These are phyloP conservation scores for Porites cylindrica DNA, from an alignment of 92 coral and sea anemone genomes.

Conservation along the genomic window DNA sequence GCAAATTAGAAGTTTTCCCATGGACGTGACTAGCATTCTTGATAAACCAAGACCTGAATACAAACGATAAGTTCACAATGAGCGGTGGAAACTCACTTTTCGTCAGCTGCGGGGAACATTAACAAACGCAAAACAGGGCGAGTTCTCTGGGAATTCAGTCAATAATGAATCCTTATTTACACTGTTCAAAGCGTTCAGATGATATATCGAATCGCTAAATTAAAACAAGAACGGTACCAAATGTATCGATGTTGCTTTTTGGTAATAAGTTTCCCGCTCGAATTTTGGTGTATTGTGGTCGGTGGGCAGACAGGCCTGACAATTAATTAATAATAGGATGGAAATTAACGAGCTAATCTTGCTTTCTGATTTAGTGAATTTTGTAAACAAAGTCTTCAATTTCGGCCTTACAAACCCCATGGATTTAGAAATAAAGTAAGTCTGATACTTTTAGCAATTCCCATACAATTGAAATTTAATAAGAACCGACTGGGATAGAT, in stretches of 20 bases:
- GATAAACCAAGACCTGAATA: conserved; percentile 41
- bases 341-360: conserved; percentile 57
- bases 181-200: neutral
- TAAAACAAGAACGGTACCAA: neutral
- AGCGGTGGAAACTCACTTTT: conserved; percentile 39
- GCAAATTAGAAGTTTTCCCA: conserved; percentile 29
- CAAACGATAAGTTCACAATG: conserved; percentile 37
- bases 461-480: neutral
- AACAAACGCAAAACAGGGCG: conserved; percentile 1
- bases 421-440: conserved; percentile 5
- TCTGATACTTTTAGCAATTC: conserved; percentile 1
- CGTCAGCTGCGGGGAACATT: conserved; percentile 38
- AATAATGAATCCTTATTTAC: neutral
- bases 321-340: conserved; percentile 63
- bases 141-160: neutral
- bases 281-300: conserved; percentile 35
- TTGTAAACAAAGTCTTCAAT: conserved; percentile 30
- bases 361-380: conserved; percentile 65
- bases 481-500: neutral
- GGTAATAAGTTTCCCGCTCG: conserved; percentile 31
- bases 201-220: neutral
- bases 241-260: conserved; percentile 10
- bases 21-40: conserved; percentile 27
- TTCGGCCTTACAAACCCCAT: conserved; percentile 3
- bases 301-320: conserved; percentile 44